Evolutionary conservation across 2,113 vertebrate species (phyloP).

Genomic region (Prionailurus bengalensis): DNA sequence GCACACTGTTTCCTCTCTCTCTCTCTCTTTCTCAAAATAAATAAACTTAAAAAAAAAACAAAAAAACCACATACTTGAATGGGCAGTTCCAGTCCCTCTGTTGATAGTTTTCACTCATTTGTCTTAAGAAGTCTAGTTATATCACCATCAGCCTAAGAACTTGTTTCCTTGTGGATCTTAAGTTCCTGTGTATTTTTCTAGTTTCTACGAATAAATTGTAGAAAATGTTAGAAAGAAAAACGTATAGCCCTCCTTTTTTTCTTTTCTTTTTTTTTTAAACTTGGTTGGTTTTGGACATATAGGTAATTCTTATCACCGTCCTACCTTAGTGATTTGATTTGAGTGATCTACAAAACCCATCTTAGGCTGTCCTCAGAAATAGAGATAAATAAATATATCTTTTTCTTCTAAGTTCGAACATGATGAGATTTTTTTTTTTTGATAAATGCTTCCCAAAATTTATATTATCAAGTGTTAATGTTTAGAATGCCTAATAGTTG

Average conservation of each 20-base stretch:
- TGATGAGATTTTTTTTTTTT: not conserved
- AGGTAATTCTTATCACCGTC: not conserved
- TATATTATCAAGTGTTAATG: constrained; percentile 35
- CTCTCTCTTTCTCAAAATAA: no score
- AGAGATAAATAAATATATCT: not conserved
- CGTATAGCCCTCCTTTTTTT: not conserved
- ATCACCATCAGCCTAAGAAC: not conserved
- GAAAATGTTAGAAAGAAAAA: not conserved
- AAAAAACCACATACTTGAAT: not conserved
- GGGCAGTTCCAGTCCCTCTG: not conserved
- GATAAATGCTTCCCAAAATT: not conserved
- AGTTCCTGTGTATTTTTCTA: not conserved
- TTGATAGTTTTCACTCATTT: not conserved
- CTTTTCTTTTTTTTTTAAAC: not conserved
- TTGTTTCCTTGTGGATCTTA: not conserved
- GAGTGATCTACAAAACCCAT: not conserved
- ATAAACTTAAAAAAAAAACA: no score
- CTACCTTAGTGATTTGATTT: not conserved
- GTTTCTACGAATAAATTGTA: not conserved
- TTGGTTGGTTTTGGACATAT: not conserved
- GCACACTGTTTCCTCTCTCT: no score
- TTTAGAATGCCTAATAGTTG: not conserved
- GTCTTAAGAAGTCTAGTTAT: not conserved
- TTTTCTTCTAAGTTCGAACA: not conserved
- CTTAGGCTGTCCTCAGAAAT: not conserved